A percentile compares a stretch with the other conserved stretches of the same genome.
phyloP scores from a whole-genome alignment of 2,113 vertebrate genomes.

The Cyanistes caeruleus region DNA sequence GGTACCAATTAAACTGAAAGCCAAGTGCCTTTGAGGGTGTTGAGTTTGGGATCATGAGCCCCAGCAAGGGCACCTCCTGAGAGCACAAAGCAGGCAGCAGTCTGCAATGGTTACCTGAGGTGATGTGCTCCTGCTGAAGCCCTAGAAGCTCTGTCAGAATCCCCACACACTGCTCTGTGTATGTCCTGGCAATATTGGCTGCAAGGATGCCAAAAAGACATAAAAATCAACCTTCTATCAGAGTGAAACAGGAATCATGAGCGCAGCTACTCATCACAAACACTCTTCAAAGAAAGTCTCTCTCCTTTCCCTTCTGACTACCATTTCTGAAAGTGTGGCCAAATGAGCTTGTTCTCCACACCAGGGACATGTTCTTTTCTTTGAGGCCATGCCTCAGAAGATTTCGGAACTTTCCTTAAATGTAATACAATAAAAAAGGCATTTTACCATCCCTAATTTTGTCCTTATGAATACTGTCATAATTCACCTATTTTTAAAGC shows the following conservation, averaged over 20 bases:
- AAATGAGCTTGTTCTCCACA: neutral
- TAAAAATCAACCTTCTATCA: neutral
- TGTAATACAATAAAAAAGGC: neutral
- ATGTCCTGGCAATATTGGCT: slow-evolving; percentile 91
- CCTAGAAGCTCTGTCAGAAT: slow-evolving; percentile 90
- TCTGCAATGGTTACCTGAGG: slow-evolving; percentile 81
- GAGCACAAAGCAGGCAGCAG: neutral
- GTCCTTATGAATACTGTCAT: neutral
- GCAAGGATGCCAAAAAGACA: neutral
- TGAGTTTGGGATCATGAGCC: neutral
- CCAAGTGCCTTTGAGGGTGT: neutral
- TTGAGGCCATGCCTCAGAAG: neutral
- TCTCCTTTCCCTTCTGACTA: neutral
- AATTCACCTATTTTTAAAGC: neutral
- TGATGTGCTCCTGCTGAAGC: slow-evolving; percentile 91
- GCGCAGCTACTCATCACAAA: neutral
- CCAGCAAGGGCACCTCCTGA: neutral
- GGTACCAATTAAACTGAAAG: neutral
- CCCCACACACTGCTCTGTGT: slow-evolving; percentile 88
- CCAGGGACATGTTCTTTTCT: neutral
- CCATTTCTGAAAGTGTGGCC: neutral
- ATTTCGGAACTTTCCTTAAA: neutral
- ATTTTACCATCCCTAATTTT: neutral
- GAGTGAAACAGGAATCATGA: neutral
- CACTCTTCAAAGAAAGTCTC: neutral